Evolutionary conservation across 2,113 vertebrate genomes (phyloP), one percentile per base, ranked within the genome.

Genomic region (Cynocephalus volans): DNA sequence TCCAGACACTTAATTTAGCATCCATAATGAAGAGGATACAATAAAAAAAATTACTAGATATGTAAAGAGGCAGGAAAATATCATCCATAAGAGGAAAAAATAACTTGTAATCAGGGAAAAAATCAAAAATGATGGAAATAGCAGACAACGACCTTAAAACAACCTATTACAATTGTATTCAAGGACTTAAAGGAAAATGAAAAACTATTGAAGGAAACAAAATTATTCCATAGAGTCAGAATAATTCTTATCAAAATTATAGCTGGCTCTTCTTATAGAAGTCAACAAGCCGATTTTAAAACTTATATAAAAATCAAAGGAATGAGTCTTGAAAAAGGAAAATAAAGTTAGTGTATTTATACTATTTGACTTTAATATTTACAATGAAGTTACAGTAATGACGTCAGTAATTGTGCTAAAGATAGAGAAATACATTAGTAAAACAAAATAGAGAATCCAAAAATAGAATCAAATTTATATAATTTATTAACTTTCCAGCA

Each of bases 61-160:
- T 70, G 7, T 23, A 8, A 79, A 50, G 56, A 87, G 65, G 11
- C 17, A 72, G 8, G n/a, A 45, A 81, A 79, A 72, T 73, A 79
- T 85, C n/a, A 80, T 12, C 23, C 10, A n/a, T 33, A 86, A 33
- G 2, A 15, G 15, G 17, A 48, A 64, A 93, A 65, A 52, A 64
- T 48, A 96, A 72, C 15, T 93, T 90, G 17, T 93, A 96, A 72
- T 93, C 65, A 86, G 87, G 36, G 87, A 36, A 86, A 83, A 91
- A 75, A 67, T 96, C 41, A 62, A 33, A 82, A 15, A 91, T 76
- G 11, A n/a, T 50, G n/a, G 64, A 80, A 81, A 87, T 67, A 87
- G 24, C 60, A 77, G 33, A 58, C 5, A 75, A 90, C 41, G 19
- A 86, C 33, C 48, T 76, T 56, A 56, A 65, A 80, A 67, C 2